Conservation (phyloP, 2,888 invertebrate genomes). For the Oegoconia quadripuncta region DNA sequence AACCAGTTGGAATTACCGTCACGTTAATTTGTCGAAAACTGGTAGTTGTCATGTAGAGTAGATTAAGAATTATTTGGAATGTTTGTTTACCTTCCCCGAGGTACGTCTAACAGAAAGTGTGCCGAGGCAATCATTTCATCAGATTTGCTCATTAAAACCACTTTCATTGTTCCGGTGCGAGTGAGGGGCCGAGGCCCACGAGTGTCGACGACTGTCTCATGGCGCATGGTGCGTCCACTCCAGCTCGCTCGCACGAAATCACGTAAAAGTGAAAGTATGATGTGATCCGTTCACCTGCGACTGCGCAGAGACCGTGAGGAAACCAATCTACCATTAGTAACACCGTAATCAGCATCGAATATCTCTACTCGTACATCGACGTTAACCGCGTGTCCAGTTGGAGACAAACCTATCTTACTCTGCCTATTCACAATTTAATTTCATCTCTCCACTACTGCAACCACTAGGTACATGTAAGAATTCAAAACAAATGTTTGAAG, state of each 20-base stretch:
- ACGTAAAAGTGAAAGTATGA: slow-evolving; percentile 74
- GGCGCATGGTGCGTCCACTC: slow-evolving; percentile 37
- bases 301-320: slow-evolving; percentile 16
- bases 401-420: neutral
- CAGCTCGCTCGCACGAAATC: slow-evolving; percentile 65
- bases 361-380: neutral
- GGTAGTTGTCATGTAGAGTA: neutral
- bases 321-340: slow-evolving; percentile 7
- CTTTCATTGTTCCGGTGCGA: slow-evolving; percentile 64
- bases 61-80: neutral
- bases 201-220: slow-evolving; percentile 31
- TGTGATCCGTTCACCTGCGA: slow-evolving; percentile 47
- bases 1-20: too few relatives aligned
- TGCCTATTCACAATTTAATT: neutral
- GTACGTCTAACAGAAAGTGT: too few relatives aligned
- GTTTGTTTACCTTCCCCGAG: too few relatives aligned
- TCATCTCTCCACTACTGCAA: neutral
- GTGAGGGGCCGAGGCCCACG: slow-evolving; percentile 34
- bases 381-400: neutral
- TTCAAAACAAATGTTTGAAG: neutral
- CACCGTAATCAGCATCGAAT: slow-evolving; percentile 1
- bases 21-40: neutral
- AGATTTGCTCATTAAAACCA: slow-evolving; percentile 48
- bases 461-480: neutral
- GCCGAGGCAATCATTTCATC: slow-evolving; percentile 22